A percentile compares a stretch with the other conserved stretches of the same genome.
phyloP scores from a whole-genome alignment of 2,113 vertebrate species.

The Saimiri boliviensis region DNA sequence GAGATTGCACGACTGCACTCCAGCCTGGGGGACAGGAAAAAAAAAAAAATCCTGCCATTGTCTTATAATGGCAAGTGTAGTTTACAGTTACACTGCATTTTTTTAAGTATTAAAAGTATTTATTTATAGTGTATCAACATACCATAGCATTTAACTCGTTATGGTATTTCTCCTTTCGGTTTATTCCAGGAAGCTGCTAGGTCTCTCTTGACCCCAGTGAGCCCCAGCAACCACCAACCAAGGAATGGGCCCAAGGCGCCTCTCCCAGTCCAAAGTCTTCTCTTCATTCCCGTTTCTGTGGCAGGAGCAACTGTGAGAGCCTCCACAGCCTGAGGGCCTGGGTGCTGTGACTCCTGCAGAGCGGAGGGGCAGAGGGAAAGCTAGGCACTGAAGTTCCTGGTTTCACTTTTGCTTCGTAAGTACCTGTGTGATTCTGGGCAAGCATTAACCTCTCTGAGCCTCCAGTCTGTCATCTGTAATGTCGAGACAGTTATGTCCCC shows the following conservation, averaged over 20 bases:
- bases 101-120: not conserved
- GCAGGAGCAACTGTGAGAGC: not conserved
- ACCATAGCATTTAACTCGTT: not conserved
- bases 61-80: not conserved
- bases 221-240: not conserved
- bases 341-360: not conserved
- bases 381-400: not conserved
- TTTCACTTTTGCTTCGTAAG: not conserved
- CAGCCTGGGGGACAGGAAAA: no score
- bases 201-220: not conserved
- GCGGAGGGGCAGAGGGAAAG: not conserved
- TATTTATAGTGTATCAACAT: not conserved
- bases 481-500: not conserved
- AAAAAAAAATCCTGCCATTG: not conserved
- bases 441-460: not conserved
- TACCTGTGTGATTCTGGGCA: not conserved
- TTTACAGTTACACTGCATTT: not conserved
- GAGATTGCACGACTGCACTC: no score
- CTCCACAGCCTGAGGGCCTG: not conserved
- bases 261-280: not conserved
- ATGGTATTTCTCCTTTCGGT: not conserved
- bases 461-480: not conserved
- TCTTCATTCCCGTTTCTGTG: not conserved
- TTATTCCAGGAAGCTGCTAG: not conserved
- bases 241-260: not conserved